phyloP scores from a whole-genome alignment of 1,140 invertebrate genomes.

The Zaprionus lachaisei region DNA sequence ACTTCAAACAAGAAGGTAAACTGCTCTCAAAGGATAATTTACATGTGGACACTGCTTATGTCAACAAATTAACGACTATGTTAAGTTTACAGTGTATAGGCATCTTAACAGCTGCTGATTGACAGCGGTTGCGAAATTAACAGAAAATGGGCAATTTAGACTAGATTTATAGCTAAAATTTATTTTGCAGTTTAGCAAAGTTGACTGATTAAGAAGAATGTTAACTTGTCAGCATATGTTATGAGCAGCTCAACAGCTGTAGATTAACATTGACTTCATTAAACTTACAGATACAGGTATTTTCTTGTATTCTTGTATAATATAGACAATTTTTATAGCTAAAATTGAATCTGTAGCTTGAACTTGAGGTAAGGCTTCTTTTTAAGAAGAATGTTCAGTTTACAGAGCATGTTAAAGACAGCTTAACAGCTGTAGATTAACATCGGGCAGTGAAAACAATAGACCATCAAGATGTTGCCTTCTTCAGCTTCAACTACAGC shows the following conservation, averaged over 20 bases:
- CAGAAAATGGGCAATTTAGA: no score
- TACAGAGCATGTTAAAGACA: background rate
- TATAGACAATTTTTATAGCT: no score
- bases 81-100: background rate
- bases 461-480: background rate
- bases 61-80: background rate
- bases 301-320: no score
- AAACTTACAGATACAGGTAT: no score
- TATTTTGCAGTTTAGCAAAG: background rate
- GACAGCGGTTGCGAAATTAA: background rate
- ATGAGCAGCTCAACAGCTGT: background rate
- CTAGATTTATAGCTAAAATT: background rate
- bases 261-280: background rate
- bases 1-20: background rate
- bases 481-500: background rate
- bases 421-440: background rate
- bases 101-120: background rate
- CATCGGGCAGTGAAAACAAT: background rate
- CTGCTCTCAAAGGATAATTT: background rate
- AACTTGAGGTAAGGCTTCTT: background rate
- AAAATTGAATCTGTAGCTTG: background rate
- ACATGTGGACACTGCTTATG: background rate
- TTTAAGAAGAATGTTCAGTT: background rate
- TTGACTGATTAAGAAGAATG: background rate
- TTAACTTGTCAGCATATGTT: background rate